A percentile compares a stretch with the other conserved stretches of the same genome.
These are phyloP conservation scores for Luscinia megarhynchos DNA, from an alignment of 2,797 vertebrate species.

Conservation along the genomic window DNA sequence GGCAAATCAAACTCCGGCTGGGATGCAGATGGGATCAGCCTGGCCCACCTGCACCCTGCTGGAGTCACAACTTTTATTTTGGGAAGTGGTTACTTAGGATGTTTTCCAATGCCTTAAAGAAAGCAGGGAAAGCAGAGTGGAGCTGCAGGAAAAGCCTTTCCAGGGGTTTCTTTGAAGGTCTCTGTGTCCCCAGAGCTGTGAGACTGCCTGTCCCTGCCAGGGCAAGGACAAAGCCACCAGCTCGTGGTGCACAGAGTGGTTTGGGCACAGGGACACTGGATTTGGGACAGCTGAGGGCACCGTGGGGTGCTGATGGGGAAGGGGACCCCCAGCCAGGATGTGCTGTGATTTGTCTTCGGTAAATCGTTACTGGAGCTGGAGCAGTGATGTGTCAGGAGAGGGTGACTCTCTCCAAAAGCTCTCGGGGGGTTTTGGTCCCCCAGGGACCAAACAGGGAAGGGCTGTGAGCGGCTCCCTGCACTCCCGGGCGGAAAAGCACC, in stretches of 20 bases:
- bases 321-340: not conserved
- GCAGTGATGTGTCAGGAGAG: not conserved
- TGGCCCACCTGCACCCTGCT: not conserved
- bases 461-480: too few species aligned
- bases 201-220: not conserved
- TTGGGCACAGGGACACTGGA: rapidly evolving
- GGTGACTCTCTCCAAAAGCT: not conserved
- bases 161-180: not conserved
- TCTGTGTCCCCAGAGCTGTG: rapidly evolving
- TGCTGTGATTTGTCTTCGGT: not conserved
- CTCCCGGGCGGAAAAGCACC: rapidly evolving
- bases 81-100: not conserved
- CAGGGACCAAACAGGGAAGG: rapidly evolving
- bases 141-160: not conserved
- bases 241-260: rapidly evolving
- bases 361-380: rapidly evolving
- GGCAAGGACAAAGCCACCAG: not conserved
- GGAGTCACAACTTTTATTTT: not conserved
- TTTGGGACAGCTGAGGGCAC: not conserved
- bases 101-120: not conserved
- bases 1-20: not conserved
- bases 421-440: not conserved
- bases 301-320: not conserved
- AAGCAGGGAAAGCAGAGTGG: not conserved
- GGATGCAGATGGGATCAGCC: not conserved